These are phyloP conservation scores for Phrynocephalus forsythii DNA, from an alignment of 2,797 vertebrate species.

Conservation along the genomic window DNA sequence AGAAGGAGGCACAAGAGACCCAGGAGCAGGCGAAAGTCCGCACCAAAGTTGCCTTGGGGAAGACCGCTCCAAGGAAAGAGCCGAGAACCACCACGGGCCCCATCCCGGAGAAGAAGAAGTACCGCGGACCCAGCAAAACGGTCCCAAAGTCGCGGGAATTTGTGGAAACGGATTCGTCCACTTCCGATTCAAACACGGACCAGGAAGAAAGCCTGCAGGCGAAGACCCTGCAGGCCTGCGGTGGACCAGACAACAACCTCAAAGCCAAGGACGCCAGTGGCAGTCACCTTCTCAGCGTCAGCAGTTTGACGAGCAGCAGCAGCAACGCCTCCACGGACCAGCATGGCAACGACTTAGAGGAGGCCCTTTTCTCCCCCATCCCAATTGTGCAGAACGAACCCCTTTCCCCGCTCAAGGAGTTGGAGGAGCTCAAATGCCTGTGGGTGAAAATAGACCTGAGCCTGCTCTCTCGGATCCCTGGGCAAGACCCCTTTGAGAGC, in stretches of 20 bases:
- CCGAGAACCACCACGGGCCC: conserved; percentile 83
- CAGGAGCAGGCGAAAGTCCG: conserved; percentile 86
- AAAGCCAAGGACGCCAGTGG: conserved; percentile 84
- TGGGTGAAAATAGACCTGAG: conserved; percentile 97
- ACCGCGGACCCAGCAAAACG: conserved; percentile 90
- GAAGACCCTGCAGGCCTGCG: conserved; percentile 79
- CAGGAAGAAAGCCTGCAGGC: conserved; percentile 88
- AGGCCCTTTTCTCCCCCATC: conserved; percentile 81
- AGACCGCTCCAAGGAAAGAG: conserved; percentile 93
- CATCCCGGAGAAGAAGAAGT: conserved; percentile 90
- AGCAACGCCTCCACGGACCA: conserved; percentile 87
- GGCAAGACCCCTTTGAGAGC: conserved; percentile 80
- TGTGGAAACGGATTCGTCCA: conserved; percentile 94
- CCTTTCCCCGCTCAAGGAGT: conserved; percentile 87
- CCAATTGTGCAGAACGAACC: conserved; percentile 84
- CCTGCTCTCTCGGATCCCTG: conserved; percentile 89
- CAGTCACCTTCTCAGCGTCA: conserved; percentile 82
- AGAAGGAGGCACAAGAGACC: conserved; percentile 87
- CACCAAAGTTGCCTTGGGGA: conserved; percentile 86
- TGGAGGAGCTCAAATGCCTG: conserved; percentile 87
- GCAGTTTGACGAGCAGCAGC: conserved; percentile 80
- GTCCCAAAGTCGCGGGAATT: conserved; percentile 96
- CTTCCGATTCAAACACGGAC: conserved; percentile 94
- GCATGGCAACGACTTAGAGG: conserved; percentile 82
- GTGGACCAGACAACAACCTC: conserved; percentile 63